Percentiles rank a stretch among this genome's conserved stretches.
Evolutionary conservation across 2,888 invertebrate species (phyloP).

Genomic region (Zaprionus lineosus): DNA sequence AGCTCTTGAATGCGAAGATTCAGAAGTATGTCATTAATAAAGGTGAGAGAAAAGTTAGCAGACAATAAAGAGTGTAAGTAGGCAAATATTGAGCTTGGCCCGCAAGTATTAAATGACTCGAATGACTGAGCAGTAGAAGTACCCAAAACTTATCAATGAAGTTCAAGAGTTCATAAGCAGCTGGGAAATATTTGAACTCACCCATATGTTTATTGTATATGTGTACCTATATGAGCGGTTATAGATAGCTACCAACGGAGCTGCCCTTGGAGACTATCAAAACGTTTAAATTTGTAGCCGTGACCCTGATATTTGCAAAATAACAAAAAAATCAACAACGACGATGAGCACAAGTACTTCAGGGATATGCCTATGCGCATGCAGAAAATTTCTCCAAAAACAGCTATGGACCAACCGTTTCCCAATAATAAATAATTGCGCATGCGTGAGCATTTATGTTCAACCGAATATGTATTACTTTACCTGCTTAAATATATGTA

Average conservation of each 20-base stretch:
- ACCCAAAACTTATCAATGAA: slow-evolving; percentile 67
- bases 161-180: slow-evolving; percentile 40
- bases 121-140: slow-evolving; percentile 16
- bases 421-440: slow-evolving; percentile 23
- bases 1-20: slow-evolving; percentile 54
- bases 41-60: no score
- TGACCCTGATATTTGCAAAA: slow-evolving; percentile 81
- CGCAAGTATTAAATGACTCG: slow-evolving; percentile 20
- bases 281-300: slow-evolving; percentile 81
- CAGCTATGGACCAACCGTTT: slow-evolving; percentile 32
- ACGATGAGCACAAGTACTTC: slow-evolving; percentile 57
- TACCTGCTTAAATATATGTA: slow-evolving; percentile 28
- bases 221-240: not conserved
- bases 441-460: slow-evolving; percentile 33
- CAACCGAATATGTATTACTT: no score
- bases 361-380: slow-evolving; percentile 76
- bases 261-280: slow-evolving; percentile 75
- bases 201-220: no score
- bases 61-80: slow-evolving; percentile 29
- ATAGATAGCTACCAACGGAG: slow-evolving; percentile 36
- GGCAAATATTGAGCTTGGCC: slow-evolving; percentile 38
- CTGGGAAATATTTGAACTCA: no score
- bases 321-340: slow-evolving; percentile 28
- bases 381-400: slow-evolving; percentile 74
- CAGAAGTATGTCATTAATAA: no score